Base-by-base conservation (phyloP, 2,888 invertebrate species). In the Aphodius sticticus region DNA sequence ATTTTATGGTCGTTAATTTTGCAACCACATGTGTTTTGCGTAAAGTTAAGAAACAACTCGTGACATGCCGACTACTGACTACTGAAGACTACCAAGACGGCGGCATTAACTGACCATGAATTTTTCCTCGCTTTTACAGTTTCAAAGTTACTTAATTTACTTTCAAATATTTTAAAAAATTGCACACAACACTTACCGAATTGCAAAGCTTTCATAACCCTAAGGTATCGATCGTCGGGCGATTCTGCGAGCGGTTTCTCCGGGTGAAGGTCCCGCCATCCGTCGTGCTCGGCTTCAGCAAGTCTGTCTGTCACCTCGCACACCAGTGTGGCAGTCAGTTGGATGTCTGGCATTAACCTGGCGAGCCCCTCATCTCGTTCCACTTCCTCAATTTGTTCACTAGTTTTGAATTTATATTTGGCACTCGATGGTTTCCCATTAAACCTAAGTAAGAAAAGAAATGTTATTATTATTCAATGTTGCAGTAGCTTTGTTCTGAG, bases 301-400 rank as follows among this genome's bases (percentile, higher is more conserved):
- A 81, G 69, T 78, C 86, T 87, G 77, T 86, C 86, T 1, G 91
- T 91, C 6, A 91, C 91, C 77, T 88, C 89, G 77, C 91, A 90
- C 4, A 92, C 92, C 77, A 91, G 87, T 36, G 87, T 89, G 0
- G 91, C 91, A n/a, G 91, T 91, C n/a, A 92, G 94, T 89, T 97
- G 97, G 86, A 97, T 97, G 87, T 97, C 97, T 0, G 96, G 97
- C 87, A 97, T 97, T 69, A 97, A 91, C 80, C 95, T 91, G 0
- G 97, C 97, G 76, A 97, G 90, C 0, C 97, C 97, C 87, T 97
- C 97, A 86, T 96, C 97, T 83, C 96, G 95, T 84, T 97, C 97
- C 37, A 94, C 93, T 82, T 96, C 94, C 69, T 93, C 93, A 53
- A 88, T 80, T 82, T 88, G 86, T 79, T 86, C 88, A 15, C 84